Percentiles rank a stretch among this genome's conserved stretches.
phyloP scores from a whole-genome alignment of 2,797 vertebrate species.

The Tadarida brasiliensis region DNA sequence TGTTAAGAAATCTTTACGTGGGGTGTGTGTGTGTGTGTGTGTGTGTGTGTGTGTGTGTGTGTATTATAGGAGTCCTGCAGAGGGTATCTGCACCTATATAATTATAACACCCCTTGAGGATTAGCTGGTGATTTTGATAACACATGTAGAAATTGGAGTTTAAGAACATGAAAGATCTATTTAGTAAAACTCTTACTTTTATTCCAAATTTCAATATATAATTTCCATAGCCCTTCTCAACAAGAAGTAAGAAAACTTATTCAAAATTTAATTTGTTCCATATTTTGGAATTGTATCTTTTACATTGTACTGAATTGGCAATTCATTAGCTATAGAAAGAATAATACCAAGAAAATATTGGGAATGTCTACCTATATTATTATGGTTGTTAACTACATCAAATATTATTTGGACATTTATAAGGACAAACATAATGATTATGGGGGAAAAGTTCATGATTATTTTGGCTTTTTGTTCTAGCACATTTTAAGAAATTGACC shows the following conservation, averaged over 20 bases:
- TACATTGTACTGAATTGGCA: not conserved
- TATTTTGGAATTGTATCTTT: conserved; percentile 27
- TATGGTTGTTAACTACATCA: not conserved
- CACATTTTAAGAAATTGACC: conserved; percentile 42
- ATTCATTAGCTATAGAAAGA: conserved; percentile 28
- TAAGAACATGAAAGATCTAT: not conserved
- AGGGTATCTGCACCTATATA: not conserved
- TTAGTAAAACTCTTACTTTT: conserved; percentile 48
- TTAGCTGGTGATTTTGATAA: conserved; percentile 14
- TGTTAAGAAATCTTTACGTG: not conserved
- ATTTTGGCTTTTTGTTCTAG: conserved; percentile 14
- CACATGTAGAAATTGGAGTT: not conserved
- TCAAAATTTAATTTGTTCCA: conserved; percentile 37
- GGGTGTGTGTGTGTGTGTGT: not conserved
- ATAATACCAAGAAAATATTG: not conserved
- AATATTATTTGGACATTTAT: not conserved
- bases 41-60: not conserved
- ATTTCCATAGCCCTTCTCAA: conserved; percentile 24
- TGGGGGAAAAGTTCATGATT: not conserved
- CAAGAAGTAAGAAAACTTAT: conserved; percentile 25
- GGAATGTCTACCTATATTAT: not conserved
- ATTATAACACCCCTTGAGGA: not conserved
- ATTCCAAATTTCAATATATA: not conserved
- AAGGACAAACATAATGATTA: not conserved
- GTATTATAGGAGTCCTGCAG: not conserved